These are phyloP conservation scores for Phylloscopus collybita DNA, from an alignment of 2,797 vertebrate genomes.

Conservation along the genomic window DNA sequence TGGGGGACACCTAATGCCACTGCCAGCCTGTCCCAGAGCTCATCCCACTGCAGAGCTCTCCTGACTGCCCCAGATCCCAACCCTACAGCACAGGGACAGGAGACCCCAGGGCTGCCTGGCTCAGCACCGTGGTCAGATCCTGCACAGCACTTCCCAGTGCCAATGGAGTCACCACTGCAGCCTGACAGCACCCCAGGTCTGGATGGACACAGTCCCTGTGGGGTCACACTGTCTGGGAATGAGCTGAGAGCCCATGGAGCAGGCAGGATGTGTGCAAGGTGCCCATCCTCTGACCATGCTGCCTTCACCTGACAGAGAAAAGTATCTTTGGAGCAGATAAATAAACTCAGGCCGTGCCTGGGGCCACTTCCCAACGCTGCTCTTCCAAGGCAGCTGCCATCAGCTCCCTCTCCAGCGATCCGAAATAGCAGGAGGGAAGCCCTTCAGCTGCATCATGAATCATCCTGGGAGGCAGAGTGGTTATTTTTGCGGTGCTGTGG, in stretches of 20 bases:
- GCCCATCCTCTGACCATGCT: fast-evolving
- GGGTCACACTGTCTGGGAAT: background rate
- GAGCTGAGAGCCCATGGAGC: fast-evolving
- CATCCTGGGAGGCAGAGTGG: conserved; percentile 9
- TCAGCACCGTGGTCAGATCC: background rate
- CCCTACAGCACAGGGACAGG: background rate
- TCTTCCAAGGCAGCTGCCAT: background rate
- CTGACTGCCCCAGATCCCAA: background rate
- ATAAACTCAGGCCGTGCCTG: background rate
- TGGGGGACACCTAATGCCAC: background rate
- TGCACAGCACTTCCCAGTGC: fast-evolving
- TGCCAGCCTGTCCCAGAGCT: background rate
- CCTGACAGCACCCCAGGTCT: fast-evolving
- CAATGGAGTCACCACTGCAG: fast-evolving
- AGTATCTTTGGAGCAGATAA: background rate
- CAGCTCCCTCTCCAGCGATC: background rate
- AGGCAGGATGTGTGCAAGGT: background rate
- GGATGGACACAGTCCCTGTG: fast-evolving
- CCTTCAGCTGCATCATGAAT: conserved; percentile 55
- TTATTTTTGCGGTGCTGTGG: conserved; percentile 19
- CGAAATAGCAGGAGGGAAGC: conserved; percentile 11
- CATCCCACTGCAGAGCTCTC: background rate
- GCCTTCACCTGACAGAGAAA: background rate
- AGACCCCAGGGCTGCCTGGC: background rate
- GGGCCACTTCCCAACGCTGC: background rate